Evolutionary conservation across 2,888 invertebrate species (phyloP).

Genomic region (Andrena flavipes): DNA sequence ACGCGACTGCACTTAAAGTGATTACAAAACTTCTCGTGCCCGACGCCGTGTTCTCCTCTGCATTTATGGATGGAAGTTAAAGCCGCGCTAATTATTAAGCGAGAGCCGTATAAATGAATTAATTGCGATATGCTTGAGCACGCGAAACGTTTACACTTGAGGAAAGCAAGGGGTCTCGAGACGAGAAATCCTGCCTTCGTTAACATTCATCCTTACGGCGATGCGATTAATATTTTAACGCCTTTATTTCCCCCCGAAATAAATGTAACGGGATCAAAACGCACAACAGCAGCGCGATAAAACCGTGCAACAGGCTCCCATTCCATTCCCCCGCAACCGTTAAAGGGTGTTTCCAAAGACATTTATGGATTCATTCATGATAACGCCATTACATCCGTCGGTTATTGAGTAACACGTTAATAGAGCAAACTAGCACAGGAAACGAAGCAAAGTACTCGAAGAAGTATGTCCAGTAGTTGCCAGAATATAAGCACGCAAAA

Average conservation of each 20-base stretch:
- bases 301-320: too few relatives aligned
- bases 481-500: background rate
- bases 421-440: background rate
- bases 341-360: background rate
- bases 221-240: background rate
- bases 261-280: background rate
- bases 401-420: background rate
- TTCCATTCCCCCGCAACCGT: background rate
- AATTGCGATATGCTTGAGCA: slow-evolving; percentile 39
- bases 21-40: slow-evolving; percentile 66
- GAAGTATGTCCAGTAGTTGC: background rate
- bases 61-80: slow-evolving; percentile 56
- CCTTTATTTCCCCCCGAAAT: background rate
- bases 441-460: background rate
- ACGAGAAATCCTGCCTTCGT: background rate
- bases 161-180: background rate
- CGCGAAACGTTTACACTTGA: background rate
- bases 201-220: background rate
- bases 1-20: slow-evolving; percentile 69
- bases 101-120: slow-evolving; percentile 52
- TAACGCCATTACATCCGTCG: background rate
- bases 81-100: slow-evolving; percentile 63
- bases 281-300: too few relatives aligned
- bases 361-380: background rate
- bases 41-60: slow-evolving; percentile 37